Evolutionary conservation across 2,113 vertebrate genomes (phyloP).

Genomic region (Gallinago jamesoni): DNA sequence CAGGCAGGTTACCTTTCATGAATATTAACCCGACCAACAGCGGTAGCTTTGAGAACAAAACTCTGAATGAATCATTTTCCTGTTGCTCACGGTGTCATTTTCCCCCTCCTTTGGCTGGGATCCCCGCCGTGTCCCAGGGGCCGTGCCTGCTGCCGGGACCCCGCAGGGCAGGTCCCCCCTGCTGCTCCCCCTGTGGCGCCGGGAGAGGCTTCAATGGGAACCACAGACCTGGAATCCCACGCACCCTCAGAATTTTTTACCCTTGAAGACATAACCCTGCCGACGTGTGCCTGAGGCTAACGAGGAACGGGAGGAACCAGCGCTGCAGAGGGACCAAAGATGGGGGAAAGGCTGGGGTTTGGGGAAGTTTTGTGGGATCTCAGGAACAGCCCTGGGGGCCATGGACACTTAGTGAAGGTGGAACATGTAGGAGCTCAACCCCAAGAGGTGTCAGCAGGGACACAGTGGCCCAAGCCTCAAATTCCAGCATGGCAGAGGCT

Average conservation of each 20-base stretch:
- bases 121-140: neutral
- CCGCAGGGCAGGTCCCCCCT: neutral
- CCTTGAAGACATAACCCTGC: slow-evolving; percentile 48
- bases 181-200: slow-evolving; percentile 21
- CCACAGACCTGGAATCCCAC: slow-evolving; percentile 41
- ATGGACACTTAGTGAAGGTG: neutral
- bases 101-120: neutral
- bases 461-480: neutral
- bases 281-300: slow-evolving; percentile 34
- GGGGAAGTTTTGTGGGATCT: neutral
- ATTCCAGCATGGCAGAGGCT: neutral
- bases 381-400: neutral
- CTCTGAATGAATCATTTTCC: neutral
- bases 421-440: neutral
- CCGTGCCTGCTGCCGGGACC: neutral
- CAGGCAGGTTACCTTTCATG: neutral
- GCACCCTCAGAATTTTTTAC: slow-evolving; percentile 58
- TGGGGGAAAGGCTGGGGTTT: neutral
- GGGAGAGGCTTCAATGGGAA: slow-evolving; percentile 61
- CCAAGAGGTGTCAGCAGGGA: neutral
- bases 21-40: neutral
- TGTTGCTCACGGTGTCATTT: neutral
- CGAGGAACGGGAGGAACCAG: neutral
- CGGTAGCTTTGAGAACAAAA: slow-evolving; percentile 1
- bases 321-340: neutral